phyloP scores from a whole-genome alignment of 2,113 vertebrate species.

The Tyrannus savana region DNA sequence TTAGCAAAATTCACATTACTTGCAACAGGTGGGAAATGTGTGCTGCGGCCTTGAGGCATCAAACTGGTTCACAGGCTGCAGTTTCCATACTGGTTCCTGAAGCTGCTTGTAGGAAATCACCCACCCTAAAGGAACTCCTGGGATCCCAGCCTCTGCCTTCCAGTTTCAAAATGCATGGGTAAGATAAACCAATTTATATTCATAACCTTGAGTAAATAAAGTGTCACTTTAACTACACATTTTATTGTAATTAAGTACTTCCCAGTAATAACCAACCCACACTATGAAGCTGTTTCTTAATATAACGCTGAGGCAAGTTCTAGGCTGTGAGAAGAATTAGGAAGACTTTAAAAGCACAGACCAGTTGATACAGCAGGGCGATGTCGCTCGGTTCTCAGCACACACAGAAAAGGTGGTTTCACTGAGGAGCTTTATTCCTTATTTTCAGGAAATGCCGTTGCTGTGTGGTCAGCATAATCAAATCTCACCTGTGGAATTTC shows the following conservation, averaged over 20 bases:
- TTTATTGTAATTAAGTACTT: conserved; percentile 15
- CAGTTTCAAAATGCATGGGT: neutral
- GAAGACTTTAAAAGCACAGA: neutral
- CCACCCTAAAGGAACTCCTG: neutral
- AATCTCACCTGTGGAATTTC: neutral
- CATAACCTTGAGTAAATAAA: conserved; percentile 40
- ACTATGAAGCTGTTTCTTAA: neutral
- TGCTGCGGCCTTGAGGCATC: neutral
- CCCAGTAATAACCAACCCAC: neutral
- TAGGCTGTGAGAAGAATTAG: neutral
- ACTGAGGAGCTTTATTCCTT: neutral
- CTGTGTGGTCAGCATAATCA: neutral
- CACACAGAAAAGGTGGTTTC: neutral
- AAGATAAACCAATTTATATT: neutral
- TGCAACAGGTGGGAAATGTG: neutral
- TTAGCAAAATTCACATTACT: neutral
- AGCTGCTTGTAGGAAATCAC: neutral
- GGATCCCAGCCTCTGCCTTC: neutral
- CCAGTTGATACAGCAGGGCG: neutral
- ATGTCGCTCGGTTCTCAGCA: neutral
- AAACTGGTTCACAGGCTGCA: neutral
- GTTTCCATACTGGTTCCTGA: neutral
- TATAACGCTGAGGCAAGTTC: neutral
- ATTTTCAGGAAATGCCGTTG: neutral
- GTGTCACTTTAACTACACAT: neutral